phyloP scores from a whole-genome alignment of 1,140 invertebrate species.

The Oryzaephilus surinamensis region DNA sequence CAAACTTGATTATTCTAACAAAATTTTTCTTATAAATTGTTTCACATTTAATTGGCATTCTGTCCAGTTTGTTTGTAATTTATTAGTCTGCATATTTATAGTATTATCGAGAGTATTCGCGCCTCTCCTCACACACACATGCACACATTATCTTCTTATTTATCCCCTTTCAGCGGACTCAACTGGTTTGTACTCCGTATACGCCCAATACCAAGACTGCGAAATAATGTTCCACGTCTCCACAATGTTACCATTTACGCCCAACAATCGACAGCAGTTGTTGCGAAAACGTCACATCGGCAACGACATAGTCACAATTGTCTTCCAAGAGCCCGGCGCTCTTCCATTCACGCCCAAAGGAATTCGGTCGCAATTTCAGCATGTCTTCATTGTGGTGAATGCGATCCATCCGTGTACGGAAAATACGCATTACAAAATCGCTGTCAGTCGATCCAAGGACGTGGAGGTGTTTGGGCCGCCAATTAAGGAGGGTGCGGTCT shows the following conservation, averaged over 20 bases:
- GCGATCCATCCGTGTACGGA: slow-evolving; percentile 86
- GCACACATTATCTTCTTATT: no score
- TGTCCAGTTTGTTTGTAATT: no score
- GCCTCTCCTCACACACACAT: no score
- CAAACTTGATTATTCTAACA: no score
- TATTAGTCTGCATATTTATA: no score
- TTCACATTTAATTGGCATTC: no score
- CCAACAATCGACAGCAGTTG: slow-evolving; percentile 85
- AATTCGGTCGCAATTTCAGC: slow-evolving; percentile 93
- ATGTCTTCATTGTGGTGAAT: slow-evolving; percentile 92
- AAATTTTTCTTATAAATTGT: no score
- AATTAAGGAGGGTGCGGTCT: slow-evolving; percentile 71
- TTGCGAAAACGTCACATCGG: slow-evolving; percentile 87
- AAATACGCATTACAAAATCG: slow-evolving; percentile 78
- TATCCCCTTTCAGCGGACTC: slow-evolving; percentile 58
- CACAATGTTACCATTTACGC: slow-evolving; percentile 84
- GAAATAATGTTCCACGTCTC: slow-evolving; percentile 94
- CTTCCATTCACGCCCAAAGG: slow-evolving; percentile 85
- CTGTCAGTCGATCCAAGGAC: slow-evolving; percentile 89
- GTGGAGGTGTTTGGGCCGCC: slow-evolving; percentile 93
- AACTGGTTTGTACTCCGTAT: slow-evolving; percentile 78
- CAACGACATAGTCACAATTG: slow-evolving; percentile 92
- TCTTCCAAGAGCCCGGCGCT: slow-evolving; percentile 93
- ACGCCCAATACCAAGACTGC: slow-evolving; percentile 70
- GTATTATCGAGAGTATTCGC: no score